Conservation (phyloP, 2,888 invertebrate species). For the Mylabris sibirica region DNA sequence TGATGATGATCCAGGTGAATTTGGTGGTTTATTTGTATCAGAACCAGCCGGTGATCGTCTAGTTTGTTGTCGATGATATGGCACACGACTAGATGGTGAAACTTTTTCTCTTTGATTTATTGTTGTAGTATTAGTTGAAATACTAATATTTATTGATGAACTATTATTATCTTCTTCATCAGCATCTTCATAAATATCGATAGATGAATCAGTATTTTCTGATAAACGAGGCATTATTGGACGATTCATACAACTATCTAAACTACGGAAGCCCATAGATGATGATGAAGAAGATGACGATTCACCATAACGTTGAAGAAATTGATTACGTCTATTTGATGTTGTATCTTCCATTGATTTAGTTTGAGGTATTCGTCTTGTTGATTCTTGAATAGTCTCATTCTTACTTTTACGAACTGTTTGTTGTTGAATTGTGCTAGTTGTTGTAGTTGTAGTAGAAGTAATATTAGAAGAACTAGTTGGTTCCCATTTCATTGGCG, state of each 20-base stretch:
- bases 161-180: conserved; percentile 64
- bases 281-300: conserved; percentile 66
- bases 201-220: conserved; percentile 64
- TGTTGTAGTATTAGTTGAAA: conserved; percentile 47
- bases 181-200: conserved; percentile 62
- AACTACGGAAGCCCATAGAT: conserved; percentile 70
- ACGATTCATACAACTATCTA: conserved; percentile 66
- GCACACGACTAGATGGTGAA: conserved; percentile 55
- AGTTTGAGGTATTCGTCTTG: conserved; percentile 61
- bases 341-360: conserved; percentile 66
- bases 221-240: conserved; percentile 61
- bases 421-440: conserved; percentile 33
- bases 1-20: conserved; percentile 52
- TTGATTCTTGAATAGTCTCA: conserved; percentile 36
- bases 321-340: conserved; percentile 66
- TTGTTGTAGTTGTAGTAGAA: conserved; percentile 40
- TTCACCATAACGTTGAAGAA: conserved; percentile 65
- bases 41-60: conserved; percentile 57
- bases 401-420: conserved; percentile 42
- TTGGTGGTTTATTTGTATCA: conserved; percentile 53
- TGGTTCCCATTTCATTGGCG: conserved; percentile 56
- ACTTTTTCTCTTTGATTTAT: conserved; percentile 53
- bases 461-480: conserved; percentile 12
- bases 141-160: conserved; percentile 61
- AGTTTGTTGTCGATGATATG: conserved; percentile 49